phyloP scores from a whole-genome alignment of 2,888 invertebrate genomes.

The Physocephala rufipes region DNA sequence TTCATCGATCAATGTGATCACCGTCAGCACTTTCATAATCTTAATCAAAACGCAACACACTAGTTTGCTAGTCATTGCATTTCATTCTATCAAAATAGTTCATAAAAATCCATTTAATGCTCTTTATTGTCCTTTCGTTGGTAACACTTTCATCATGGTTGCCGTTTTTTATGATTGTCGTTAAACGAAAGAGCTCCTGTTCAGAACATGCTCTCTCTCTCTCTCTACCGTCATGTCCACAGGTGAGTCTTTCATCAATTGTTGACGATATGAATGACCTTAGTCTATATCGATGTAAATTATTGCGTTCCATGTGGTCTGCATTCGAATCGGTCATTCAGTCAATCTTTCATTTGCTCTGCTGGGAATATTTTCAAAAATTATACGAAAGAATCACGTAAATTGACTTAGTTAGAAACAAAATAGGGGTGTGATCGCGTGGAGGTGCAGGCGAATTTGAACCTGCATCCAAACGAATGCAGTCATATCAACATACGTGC shows the following conservation, averaged over 20 bases:
- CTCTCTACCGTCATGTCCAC: not conserved
- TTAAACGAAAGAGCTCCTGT: not conserved
- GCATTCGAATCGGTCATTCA: constrained; percentile 37
- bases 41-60: too few species aligned
- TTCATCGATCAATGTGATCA: too few species aligned
- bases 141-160: too few species aligned
- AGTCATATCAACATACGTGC: not conserved
- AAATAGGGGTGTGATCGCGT: not conserved
- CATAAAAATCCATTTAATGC: too few species aligned
- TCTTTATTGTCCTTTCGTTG: too few species aligned
- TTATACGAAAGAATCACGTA: constrained; percentile 18
- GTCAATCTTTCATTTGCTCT: constrained; percentile 5
- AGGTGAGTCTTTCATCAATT: not conserved
- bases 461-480: not conserved
- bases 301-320: constrained; percentile 27
- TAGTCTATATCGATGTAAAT: not conserved
- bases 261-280: not conserved
- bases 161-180: not conserved
- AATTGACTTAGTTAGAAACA: too few species aligned
- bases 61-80: too few species aligned
- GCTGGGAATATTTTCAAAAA: constrained; percentile 33
- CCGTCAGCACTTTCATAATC: too few species aligned
- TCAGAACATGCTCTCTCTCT: not conserved
- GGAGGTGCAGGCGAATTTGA: not conserved
- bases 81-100: too few species aligned